A percentile compares a stretch with the other conserved stretches of the same genome.
phyloP scores from a whole-genome alignment of 2,888 invertebrate species.

The Ophioninae sp. region DNA sequence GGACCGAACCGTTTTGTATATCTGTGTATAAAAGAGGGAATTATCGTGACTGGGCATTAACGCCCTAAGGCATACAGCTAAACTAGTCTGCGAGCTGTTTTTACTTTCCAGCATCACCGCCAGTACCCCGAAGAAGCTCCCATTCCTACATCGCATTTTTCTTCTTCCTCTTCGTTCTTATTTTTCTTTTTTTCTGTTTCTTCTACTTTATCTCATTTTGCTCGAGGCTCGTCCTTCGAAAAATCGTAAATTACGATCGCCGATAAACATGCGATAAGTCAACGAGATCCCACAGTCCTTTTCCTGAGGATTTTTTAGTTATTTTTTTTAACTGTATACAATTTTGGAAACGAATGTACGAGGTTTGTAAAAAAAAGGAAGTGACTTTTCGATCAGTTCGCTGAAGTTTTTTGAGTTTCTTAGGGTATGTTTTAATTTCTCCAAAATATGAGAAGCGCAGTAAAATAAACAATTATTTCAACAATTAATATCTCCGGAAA shows the following conservation, averaged over 20 bases:
- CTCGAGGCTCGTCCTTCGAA: slow-evolving; percentile 9
- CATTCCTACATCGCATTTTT: slow-evolving; percentile 5
- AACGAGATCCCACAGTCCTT: slow-evolving; percentile 34
- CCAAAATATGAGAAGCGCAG: too few species aligned
- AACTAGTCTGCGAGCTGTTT: slow-evolving; percentile 45
- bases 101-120: slow-evolving; percentile 34
- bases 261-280: slow-evolving; percentile 55
- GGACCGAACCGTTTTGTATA: slow-evolving; percentile 28
- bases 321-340: slow-evolving; percentile 9
- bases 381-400: too few species aligned
- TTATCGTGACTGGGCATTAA: slow-evolving; percentile 57
- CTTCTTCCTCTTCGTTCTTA: slow-evolving; percentile 17
- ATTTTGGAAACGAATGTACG: neutral
- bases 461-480: too few species aligned
- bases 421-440: too few species aligned
- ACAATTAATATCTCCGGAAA: too few species aligned
- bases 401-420: too few species aligned
- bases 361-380: neutral
- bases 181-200: slow-evolving; percentile 2
- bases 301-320: slow-evolving; percentile 16
- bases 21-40: slow-evolving; percentile 49
- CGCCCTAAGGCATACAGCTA: slow-evolving; percentile 44
- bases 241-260: slow-evolving; percentile 58
- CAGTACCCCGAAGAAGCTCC: slow-evolving; percentile 25
- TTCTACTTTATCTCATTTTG: slow-evolving; percentile 8